Evolutionary conservation across 2,797 vertebrate genomes (phyloP).

Genomic region (Zonotrichia albicollis): DNA sequence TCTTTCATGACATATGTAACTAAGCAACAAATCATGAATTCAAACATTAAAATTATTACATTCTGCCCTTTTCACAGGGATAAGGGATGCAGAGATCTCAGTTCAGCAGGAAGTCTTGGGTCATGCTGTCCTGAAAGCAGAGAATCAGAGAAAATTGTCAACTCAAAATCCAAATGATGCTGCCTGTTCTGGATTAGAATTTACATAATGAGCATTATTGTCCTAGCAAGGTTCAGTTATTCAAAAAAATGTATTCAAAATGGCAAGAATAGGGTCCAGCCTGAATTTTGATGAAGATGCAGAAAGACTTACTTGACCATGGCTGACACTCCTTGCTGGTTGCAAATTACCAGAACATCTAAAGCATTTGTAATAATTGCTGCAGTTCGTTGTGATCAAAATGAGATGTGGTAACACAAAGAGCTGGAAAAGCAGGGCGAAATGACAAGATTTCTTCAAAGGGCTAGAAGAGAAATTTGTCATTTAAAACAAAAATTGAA

Average conservation of each 20-base stretch:
- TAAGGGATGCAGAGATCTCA: not conserved
- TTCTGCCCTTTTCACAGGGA: not conserved
- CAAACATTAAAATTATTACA: not conserved
- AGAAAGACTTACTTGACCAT: not conserved
- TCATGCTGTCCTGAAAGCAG: not conserved
- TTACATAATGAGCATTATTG: not conserved
- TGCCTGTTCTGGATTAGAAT: not conserved
- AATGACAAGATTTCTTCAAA: not conserved
- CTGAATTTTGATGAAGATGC: not conserved
- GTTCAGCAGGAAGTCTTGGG: not conserved
- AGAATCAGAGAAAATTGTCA: not conserved
- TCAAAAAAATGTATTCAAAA: not conserved
- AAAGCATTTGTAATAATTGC: not conserved
- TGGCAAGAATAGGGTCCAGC: not conserved
- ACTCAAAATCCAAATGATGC: not conserved
- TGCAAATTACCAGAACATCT: not conserved
- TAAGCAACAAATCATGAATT: conserved; percentile 26
- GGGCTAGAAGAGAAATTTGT: not conserved
- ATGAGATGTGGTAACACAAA: not conserved
- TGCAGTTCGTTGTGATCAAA: not conserved
- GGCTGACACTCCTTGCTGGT: not conserved
- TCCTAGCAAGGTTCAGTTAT: not conserved
- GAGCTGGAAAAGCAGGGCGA: not conserved
- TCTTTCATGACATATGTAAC: conserved; percentile 1
- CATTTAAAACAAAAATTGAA: conserved; percentile 49